Base-by-base conservation (phyloP, 2,888 invertebrate genomes). In the Piscicola geometra region DNA sequence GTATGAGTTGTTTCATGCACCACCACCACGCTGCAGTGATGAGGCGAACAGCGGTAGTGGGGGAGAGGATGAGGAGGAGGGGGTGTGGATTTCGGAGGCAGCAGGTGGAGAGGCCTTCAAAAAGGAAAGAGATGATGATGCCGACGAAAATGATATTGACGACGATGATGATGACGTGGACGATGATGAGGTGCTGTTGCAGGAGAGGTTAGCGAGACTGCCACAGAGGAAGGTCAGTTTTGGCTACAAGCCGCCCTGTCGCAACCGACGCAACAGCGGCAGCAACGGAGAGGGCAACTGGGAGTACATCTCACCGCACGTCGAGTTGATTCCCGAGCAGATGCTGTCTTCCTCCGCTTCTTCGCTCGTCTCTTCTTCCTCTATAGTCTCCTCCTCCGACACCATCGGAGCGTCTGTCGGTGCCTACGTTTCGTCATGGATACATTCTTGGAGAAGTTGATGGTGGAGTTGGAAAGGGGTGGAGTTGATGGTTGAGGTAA, bases 271-370 rank as follows among this genome's bases (percentile, higher is more conserved):
- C 9, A 41, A 41, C 41, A 56, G 60, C 25, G 3, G 21, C 60
- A 25, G 25, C 21, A 25, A 18, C 60, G 5, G n/a, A 15, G 60
- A 56, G 60, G 60, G 60, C 21, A 56, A 56, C 60, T 56, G 60
- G 60, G 60, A 56, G n/a, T 56, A 56, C 25, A 56, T 56, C 5
- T 56, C 60, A 5, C 60, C 60, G 3, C 25, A 56, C 60, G 60
- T 56, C 15, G 60, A 56, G 25, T 25, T 56, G 60, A 56, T 56
- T n/a, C 60, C 60, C n/a, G 60, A 56, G 25, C 60, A 56, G 25
- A 5, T n/a, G n/a, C 25, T 56, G 12, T 56, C 60, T 56, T 47
- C 50, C 21, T 47, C 21, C 9, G n/a, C n/a, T n/a, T n/a, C n/a
- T n/a, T 47, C 50, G 9, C 50, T 47, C 12, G 50, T 21, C 9